Percentiles rank a stretch among this genome's conserved stretches.
Conservation (phyloP, 53 echinoderm and acorn worm species). For the Mesocentrotus franciscanus region DNA sequence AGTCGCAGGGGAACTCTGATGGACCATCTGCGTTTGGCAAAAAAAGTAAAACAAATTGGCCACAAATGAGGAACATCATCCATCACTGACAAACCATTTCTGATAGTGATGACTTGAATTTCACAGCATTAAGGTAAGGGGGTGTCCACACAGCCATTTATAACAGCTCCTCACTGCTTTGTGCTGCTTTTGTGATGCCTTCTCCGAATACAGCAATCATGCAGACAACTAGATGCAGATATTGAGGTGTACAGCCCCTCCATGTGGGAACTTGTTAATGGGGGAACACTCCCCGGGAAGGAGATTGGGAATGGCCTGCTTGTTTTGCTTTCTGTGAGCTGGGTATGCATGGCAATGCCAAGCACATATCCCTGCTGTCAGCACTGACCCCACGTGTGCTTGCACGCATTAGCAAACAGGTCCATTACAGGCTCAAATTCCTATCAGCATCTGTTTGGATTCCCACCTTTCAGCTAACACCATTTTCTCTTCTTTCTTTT, state of each 20-base stretch:
- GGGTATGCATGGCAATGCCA: conserved; percentile 27
- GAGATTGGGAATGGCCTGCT: conserved; percentile 20
- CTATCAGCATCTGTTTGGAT: conserved; percentile 47
- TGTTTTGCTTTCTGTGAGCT: conserved; percentile 40
- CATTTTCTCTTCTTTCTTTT: background rate
- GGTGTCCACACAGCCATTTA: background rate
- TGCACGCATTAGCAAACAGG: conserved; percentile 55
- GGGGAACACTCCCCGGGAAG: background rate
- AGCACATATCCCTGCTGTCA: conserved; percentile 35
- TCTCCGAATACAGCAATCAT: background rate
- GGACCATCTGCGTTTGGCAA: background rate
- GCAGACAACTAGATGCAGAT: background rate
- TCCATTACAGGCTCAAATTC: conserved; percentile 56
- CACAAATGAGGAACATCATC: conserved; percentile 43
- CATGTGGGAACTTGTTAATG: background rate
- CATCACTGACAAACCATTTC: conserved; percentile 19
- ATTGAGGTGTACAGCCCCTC: background rate
- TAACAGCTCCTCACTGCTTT: background rate
- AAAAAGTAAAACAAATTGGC: conserved; percentile 34
- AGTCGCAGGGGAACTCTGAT: conserved; percentile 6
- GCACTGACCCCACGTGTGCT: conserved; percentile 36
- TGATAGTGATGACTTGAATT: conserved; percentile 40
- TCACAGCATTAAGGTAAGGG: conserved; percentile 28
- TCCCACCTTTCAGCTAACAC: conserved; percentile 4
- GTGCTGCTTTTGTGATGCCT: background rate